Evolutionary conservation across 2,888 invertebrate species (phyloP), one percentile per base, ranked within the genome.

Genomic region (Aleiodes leptofemur): DNA sequence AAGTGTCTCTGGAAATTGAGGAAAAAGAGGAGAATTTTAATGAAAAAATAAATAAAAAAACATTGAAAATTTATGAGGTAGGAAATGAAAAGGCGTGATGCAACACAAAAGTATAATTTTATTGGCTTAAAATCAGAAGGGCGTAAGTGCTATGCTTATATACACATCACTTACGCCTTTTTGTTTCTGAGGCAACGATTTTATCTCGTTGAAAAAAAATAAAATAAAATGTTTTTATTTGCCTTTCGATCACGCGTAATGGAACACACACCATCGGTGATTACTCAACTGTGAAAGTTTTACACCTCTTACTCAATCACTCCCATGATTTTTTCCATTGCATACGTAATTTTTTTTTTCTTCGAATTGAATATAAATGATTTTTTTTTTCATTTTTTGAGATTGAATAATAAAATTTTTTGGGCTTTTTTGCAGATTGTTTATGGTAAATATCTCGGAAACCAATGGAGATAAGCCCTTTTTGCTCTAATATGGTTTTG

Each of bases 1-100:
- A 11, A 95, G 90, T 80, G 94, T 91, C 85, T 92, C 95, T 95
- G 90, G 68, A 81, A 81, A 70, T 79, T 55, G 50, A 53, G 55
- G 59, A 73, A 75, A 69, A 68, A 43, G 23, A 77, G 31, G 6
- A 23, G 16, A 61, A 3, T 3, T 13, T 13, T 57, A 23, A 23
- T 23, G 23, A 23, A 23, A 23, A 23, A 23, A 23, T 1, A 23
- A 23, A 23, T 23, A 2, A 23, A 23, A 59, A 31, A 31, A 38
- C 50, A 59, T 34, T 69, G 38, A 51, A 34, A 73, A 55, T 57
- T 29, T n/a, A 31, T 59, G 6, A 31, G 3, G 11, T 3, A 59
- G n/a, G 11, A 43, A 43, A 43, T 43, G 43, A 11, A 3, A 3
- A 23, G 23, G 7, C 8, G 11, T 43, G 8, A 43, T 43, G 43